Evolutionary conservation across 1,140 invertebrate genomes (phyloP).

Genomic region (Camponotus vicinus): DNA sequence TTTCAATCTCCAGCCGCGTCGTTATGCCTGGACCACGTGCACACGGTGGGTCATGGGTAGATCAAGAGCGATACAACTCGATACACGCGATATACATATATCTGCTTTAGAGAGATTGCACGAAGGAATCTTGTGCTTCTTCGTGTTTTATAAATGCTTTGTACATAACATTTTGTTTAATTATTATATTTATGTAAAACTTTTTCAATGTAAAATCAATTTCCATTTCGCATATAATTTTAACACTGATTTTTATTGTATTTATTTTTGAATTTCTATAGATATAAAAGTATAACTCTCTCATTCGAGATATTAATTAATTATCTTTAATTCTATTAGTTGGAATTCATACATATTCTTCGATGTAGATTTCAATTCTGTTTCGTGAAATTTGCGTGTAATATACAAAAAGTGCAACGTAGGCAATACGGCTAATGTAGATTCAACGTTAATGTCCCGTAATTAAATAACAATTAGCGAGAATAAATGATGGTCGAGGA

Average conservation of each 20-base stretch:
- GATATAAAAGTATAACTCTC: no score
- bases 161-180: background rate
- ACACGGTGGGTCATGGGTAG: constrained; percentile 8
- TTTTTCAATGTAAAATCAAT: background rate
- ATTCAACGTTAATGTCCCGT: constrained; percentile 49
- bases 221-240: background rate
- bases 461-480: constrained; percentile 63
- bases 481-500: constrained; percentile 47
- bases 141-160: background rate
- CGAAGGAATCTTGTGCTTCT: background rate
- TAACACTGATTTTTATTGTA: background rate
- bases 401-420: background rate
- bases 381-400: background rate
- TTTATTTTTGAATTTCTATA: background rate
- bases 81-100: constrained; percentile 1
- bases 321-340: background rate
- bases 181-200: background rate
- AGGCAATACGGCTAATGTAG: constrained; percentile 28
- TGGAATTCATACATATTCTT: background rate
- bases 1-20: constrained; percentile 51
- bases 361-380: background rate
- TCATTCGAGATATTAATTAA: background rate
- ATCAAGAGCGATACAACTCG: constrained; percentile 38
- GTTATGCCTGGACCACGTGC: constrained; percentile 50
- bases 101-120: background rate